Evolutionary conservation across 2,113 vertebrate species (phyloP), one percentile per base, ranked within the genome.

Genomic region (Cottus gobio): DNA sequence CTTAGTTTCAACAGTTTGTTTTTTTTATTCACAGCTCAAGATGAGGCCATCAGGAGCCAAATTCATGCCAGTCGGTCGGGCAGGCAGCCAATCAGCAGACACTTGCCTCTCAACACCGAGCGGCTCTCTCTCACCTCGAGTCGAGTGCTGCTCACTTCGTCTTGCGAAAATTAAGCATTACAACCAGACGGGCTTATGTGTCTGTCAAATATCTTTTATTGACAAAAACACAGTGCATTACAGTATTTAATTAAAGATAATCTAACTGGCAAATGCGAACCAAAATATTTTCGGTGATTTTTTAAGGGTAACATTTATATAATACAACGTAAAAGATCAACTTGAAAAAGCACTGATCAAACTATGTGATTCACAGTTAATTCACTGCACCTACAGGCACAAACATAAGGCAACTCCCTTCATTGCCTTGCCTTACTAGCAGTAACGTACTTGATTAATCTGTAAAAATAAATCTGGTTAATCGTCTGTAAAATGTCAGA

Each of bases 11-110:
- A 77, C 63, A 71, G 62, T 68, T 64, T 70, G 68, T 77, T 70
- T 80, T 72, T 79, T 82, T 80, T 78, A 52, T 69, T 75, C 67
- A 77, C 64, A 77, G 75, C 57, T 79, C 70, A 61, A 85, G 64
- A 91, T 64, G 46, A 60, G 46, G 64, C 72, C 76, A 81, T 89
- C 86, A 69, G 62, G 34, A 82, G 46, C 57, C 75, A 84, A 75
- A 85, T 74, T 79, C 78, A 58, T 82, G 84, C 78, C 85, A 87
- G 84, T 88, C 87, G 60, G 63, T 65, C 42, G 54, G 84, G 86
- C 87, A 79, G 68, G 39, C 81, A 39, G 89, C 86, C 84, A 88
- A 86, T 91, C 85, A 83, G 66, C 62, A 81, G 78, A 85, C 80
- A 81, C 89, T 85, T 83, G 80, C 71, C 82, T 80, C 78, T 77